A percentile compares a stretch with the other conserved stretches of the same genome.
Conservation (phyloP, 2,888 invertebrate genomes). For the Mythimna impura region DNA sequence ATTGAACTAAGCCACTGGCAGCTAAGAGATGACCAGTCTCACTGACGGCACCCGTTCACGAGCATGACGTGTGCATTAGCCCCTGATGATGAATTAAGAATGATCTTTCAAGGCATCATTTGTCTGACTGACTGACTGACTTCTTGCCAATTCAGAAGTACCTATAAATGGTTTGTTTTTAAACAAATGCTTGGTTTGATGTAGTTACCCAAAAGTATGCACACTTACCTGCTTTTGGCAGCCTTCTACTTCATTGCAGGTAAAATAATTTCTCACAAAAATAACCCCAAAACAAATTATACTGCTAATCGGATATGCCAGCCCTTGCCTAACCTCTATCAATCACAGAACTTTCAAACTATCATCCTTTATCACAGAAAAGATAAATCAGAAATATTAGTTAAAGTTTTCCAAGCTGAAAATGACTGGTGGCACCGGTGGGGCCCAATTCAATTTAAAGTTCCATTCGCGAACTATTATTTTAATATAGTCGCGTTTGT, state of each 20-base stretch:
- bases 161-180: no score
- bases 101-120: no score
- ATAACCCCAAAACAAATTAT: conserved; percentile 32
- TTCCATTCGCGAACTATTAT: conserved; percentile 58
- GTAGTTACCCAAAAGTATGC: not conserved
- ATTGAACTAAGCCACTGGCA: no score
- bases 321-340: conserved; percentile 25
- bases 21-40: no score
- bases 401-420: conserved; percentile 49
- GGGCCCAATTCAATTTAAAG: conserved; percentile 64
- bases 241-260: no score
- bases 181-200: no score
- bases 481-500: conserved; percentile 53
- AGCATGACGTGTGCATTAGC: no score
- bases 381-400: conserved; percentile 47
- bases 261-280: conserved; percentile 6
- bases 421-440: conserved; percentile 45
- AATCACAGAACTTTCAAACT: conserved; percentile 42
- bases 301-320: conserved; percentile 19
- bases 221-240: not conserved
- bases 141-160: no score
- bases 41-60: no score
- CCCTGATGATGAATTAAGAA: no score
- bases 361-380: conserved; percentile 28
- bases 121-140: no score